Base-by-base conservation (phyloP, 2,113 vertebrate genomes). In the Benitochromis conjunctus region DNA sequence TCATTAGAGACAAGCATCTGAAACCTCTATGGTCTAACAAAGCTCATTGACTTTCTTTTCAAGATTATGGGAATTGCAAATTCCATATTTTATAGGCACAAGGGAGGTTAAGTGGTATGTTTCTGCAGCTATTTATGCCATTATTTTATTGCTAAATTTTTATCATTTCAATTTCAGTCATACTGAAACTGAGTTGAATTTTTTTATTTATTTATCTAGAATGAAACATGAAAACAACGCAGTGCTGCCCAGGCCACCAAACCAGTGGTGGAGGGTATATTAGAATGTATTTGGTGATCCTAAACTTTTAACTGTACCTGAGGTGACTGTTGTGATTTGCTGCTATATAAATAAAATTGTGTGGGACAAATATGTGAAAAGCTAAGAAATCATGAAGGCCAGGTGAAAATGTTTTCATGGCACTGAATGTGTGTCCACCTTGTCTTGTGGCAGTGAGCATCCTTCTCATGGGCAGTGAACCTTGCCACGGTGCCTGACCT, bases 391-490 rank as follows among this genome's bases (percentile, higher is more conserved):
- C 14, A 38, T 24, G n/a, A 24, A 26, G 12, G 64, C 12, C 31
- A 43, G 12, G 36, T 43, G 12, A 69, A 69, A 43, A 6, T 3
- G 1, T 46, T 71, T 26, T 46, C 64, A 43, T 43, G 3, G 8
- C 66, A 71, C 21, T 77, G 14, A 46, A 34, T 29, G 71, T 54
- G 11, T n/a, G 24, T 76, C 29, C 19, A 80, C 55, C 81, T 79
- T 77, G 53, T 78, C 79, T 86, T 14, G 7, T 81, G 69, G 24
- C 53, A 36, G 14, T 41, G 56, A 8, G 78, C 46, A 58, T 83
- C 94, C 92, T 93, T 93, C 95, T 90, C 86, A 92, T 94, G 86
- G 93, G 81, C 93, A 92, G 85, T 92, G 91, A 94, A 93, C 76
- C 92, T 90, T 55, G 29, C 92, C 54, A 82, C 87, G 88, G 87